phyloP scores from a whole-genome alignment of 2,797 vertebrate genomes.

The Enteromius treurensis region DNA sequence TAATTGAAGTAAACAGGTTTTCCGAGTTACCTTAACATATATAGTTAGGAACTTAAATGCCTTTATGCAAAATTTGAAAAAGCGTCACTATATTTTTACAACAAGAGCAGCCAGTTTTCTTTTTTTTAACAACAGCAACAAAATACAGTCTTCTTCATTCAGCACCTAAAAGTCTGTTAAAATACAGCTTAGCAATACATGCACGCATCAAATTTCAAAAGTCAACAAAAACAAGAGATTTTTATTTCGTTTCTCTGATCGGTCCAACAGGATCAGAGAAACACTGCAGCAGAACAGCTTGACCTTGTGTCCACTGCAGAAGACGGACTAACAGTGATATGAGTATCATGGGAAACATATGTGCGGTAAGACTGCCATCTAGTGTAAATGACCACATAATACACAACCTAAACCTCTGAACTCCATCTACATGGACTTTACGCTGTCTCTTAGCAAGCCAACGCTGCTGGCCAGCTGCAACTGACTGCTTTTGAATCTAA shows the following conservation, averaged over 20 bases:
- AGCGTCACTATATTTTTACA: neutral
- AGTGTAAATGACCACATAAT: conserved; percentile 41
- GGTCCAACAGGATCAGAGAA: conserved; percentile 35
- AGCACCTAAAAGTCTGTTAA: neutral
- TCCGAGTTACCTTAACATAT: neutral
- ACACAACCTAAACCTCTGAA: neutral
- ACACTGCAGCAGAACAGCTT: conserved; percentile 41
- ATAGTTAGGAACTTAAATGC: no score
- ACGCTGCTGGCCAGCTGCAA: neutral
- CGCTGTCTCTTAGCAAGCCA: neutral
- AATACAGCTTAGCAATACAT: neutral
- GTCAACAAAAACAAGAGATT: neutral
- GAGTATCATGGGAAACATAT: neutral
- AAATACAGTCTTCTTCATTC: neutral
- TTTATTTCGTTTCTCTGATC: neutral
- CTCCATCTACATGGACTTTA: neutral
- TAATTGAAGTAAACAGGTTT: neutral
- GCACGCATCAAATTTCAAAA: neutral
- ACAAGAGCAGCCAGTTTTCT: neutral
- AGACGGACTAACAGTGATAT: neutral
- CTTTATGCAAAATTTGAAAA: neutral
- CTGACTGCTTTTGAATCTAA: neutral
- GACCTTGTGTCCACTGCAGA: conserved; percentile 46
- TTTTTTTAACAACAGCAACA: neutral
- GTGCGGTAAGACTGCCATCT: conserved; percentile 61